These are phyloP conservation scores for Drosophila meridionalis DNA, from an alignment of 2,888 invertebrate genomes.

Conservation along the genomic window DNA sequence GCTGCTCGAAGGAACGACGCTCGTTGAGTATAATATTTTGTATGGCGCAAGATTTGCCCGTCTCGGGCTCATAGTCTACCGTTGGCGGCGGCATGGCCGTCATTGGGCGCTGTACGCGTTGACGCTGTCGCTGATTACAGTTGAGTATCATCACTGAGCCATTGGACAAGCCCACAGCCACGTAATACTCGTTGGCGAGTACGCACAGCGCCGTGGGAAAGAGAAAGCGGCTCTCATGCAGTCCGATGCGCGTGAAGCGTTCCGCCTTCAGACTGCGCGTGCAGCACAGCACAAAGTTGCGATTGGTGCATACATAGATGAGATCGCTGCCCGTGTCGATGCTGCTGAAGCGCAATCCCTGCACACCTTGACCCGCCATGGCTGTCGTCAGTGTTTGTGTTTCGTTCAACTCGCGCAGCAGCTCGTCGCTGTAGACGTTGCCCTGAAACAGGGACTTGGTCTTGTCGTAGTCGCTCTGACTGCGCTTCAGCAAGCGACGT, in stretches of 20 bases:
- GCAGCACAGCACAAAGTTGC: conserved; percentile 83
- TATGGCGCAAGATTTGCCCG: conserved; percentile 84
- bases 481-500: conserved; percentile 57
- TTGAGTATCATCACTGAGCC: conserved; percentile 84
- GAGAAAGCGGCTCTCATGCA: conserved; percentile 81
- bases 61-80: conserved; percentile 49
- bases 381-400: conserved; percentile 50
- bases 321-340: conserved; percentile 81
- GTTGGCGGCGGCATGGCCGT: conserved; percentile 36
- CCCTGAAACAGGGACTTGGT: conserved; percentile 84
- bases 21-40: conserved; percentile 84
- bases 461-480: conserved; percentile 81
- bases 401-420: conserved; percentile 82
- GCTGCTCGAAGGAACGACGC: conserved; percentile 66
- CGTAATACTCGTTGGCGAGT: conserved; percentile 78
- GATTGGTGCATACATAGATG: conserved; percentile 83
- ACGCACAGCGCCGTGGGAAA: conserved; percentile 83
- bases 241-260: conserved; percentile 77
- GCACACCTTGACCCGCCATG: conserved; percentile 61
- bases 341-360: conserved; percentile 82
- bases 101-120: conserved; percentile 37
- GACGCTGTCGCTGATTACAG: conserved; percentile 72
- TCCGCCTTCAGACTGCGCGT: conserved; percentile 81
- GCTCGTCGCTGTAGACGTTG: conserved; percentile 83
- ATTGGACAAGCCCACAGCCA: conserved; percentile 83